phyloP scores from a whole-genome alignment of 1,140 invertebrate species.

The Triops cancriformis region DNA sequence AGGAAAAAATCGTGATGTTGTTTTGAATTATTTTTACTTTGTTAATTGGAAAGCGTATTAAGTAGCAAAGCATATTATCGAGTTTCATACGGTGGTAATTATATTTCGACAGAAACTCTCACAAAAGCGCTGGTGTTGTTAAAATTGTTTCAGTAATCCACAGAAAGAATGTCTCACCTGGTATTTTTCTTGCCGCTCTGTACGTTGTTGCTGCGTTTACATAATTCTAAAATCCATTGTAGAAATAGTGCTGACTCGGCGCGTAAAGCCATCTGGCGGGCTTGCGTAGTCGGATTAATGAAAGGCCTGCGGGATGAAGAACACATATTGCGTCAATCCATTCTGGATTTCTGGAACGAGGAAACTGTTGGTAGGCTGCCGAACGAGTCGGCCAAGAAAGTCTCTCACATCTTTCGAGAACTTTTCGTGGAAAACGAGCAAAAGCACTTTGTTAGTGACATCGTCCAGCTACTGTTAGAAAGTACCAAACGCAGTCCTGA shows the following conservation, averaged over 20 bases:
- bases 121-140: too few relatives aligned
- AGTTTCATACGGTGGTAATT: too few relatives aligned
- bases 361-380: background rate
- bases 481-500: slow-evolving; percentile 1
- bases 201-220: too few relatives aligned
- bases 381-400: background rate
- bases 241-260: background rate
- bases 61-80: too few relatives aligned
- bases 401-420: background rate
- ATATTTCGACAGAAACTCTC: too few relatives aligned
- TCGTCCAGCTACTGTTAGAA: slow-evolving; percentile 15
- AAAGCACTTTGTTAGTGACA: background rate
- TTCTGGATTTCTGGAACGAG: background rate
- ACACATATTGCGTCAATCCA: background rate
- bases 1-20: too few relatives aligned
- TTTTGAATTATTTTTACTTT: too few relatives aligned
- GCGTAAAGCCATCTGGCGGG: background rate
- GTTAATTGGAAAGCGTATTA: too few relatives aligned
- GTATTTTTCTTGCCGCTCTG: too few relatives aligned
- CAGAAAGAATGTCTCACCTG: too few relatives aligned
- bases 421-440: background rate
- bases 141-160: too few relatives aligned
- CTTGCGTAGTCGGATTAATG: background rate
- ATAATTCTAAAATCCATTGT: background rate
- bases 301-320: background rate